Evolutionary conservation across 2,113 vertebrate genomes (phyloP).

Genomic region (Archocentrus centrarchus): DNA sequence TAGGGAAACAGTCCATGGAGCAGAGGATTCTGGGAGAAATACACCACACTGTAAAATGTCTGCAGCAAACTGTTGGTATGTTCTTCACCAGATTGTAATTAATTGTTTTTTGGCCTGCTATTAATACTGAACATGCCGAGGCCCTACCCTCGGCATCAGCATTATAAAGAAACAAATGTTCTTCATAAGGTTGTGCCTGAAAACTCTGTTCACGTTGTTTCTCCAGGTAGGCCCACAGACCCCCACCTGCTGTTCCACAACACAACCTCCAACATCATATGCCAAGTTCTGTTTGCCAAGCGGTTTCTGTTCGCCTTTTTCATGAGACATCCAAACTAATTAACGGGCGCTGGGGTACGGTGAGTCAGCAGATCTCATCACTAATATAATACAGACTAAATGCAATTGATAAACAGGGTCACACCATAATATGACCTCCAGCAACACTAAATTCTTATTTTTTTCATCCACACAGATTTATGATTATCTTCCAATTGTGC

Average conservation of each 20-base stretch:
- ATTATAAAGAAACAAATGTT: background rate
- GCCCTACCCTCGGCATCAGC: background rate
- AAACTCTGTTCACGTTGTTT: background rate
- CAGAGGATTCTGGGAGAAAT: slow-evolving; percentile 77
- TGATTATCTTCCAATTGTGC: background rate
- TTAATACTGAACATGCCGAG: background rate
- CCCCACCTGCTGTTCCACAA: slow-evolving; percentile 74
- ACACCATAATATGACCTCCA: background rate
- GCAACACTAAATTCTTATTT: background rate
- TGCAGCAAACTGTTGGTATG: slow-evolving; percentile 52
- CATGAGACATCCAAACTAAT: slow-evolving; percentile 49
- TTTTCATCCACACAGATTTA: slow-evolving; percentile 13
- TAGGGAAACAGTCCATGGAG: slow-evolving; percentile 87
- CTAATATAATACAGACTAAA: background rate
- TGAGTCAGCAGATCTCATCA: background rate
- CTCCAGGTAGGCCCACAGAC: slow-evolving; percentile 57
- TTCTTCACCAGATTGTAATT: background rate
- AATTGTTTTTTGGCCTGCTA: background rate
- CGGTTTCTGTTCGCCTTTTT: slow-evolving; percentile 66
- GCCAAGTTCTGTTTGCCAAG: slow-evolving; percentile 78
- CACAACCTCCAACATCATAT: slow-evolving; percentile 81
- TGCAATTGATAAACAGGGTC: background rate
- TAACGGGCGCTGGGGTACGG: slow-evolving; percentile 72
- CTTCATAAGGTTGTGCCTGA: background rate
- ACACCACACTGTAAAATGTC: slow-evolving; percentile 4